phyloP scores from a whole-genome alignment of 2,888 invertebrate species.

The Adela reaumurella region DNA sequence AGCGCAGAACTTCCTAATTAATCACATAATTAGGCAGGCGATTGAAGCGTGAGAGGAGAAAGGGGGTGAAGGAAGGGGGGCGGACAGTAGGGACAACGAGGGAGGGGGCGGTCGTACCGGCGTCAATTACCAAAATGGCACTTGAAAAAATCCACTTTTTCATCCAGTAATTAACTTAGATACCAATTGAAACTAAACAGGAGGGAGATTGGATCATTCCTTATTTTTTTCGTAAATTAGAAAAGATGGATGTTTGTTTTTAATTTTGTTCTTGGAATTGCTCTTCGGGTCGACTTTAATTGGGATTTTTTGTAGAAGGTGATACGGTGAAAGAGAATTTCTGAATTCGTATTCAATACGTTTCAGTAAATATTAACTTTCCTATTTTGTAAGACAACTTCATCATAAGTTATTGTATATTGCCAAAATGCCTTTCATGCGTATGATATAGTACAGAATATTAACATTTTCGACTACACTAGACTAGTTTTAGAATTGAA shows the following conservation, averaged over 20 bases:
- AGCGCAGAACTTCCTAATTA: not conserved
- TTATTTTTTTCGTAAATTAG: not conserved
- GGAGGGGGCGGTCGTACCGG: not conserved
- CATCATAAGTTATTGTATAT: not conserved
- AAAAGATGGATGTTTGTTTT: not conserved
- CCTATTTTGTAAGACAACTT: no score
- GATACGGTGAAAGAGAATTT: no score
- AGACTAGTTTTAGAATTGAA: no score
- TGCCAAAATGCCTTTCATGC: not conserved
- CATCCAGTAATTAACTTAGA: not conserved
- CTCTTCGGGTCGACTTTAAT: not conserved
- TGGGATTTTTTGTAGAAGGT: no score
- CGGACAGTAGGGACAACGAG: not conserved
- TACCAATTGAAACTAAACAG: conserved; percentile 2
- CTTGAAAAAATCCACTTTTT: not conserved
- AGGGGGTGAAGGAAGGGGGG: not conserved
- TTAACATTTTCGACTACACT: no score
- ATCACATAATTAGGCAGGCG: conserved; percentile 1
- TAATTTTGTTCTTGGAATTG: not conserved
- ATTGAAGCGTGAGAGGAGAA: not conserved
- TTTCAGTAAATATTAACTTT: no score
- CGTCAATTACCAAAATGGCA: not conserved
- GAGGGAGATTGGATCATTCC: not conserved
- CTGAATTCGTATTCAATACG: no score
- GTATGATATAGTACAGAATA: no score